A percentile compares a stretch with the other conserved stretches of the same genome.
phyloP scores from a whole-genome alignment of 2,888 invertebrate genomes.

The Pyrocoelia pectoralis region DNA sequence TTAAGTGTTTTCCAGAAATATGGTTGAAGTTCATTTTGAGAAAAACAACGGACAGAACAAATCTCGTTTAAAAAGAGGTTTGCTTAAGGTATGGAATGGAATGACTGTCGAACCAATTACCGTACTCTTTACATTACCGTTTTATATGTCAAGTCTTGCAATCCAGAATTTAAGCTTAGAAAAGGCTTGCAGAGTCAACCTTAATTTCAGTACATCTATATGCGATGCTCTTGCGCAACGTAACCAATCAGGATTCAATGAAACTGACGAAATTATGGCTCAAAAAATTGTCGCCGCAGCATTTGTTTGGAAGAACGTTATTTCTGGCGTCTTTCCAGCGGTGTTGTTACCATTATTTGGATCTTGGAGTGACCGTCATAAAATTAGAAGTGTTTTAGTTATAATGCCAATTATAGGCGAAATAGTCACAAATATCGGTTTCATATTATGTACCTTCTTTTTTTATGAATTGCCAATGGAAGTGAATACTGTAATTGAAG shows the following conservation, averaged over 20 bases:
- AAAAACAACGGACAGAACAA: too few species aligned
- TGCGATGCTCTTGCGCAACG: constrained; percentile 77
- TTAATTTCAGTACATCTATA: constrained; percentile 71
- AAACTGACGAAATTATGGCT: constrained; percentile 60
- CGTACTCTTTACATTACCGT: constrained; percentile 69
- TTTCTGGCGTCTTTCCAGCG: constrained; percentile 65
- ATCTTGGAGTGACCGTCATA: constrained; percentile 68
- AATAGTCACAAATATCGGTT: constrained; percentile 61
- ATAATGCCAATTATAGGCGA: constrained; percentile 66
- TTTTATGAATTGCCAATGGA: constrained; percentile 65
- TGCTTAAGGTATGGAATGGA: too few species aligned
- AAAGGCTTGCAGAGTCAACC: constrained; percentile 73
- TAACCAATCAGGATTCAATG: constrained; percentile 71
- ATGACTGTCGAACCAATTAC: constrained; percentile 70
- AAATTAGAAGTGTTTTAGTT: constrained; percentile 66
- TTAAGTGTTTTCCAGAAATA: too few species aligned
- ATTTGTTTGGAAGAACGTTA: constrained; percentile 65
- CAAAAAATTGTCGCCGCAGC: constrained; percentile 53
- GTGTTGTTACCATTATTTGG: constrained; percentile 66
- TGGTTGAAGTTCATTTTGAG: too few species aligned
- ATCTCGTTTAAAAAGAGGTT: too few species aligned
- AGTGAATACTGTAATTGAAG: constrained; percentile 63
- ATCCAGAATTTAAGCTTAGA: constrained; percentile 62
- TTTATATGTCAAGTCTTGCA: constrained; percentile 69
- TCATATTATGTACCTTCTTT: constrained; percentile 64